Evolutionary conservation across 1,140 invertebrate species (phyloP).

Genomic region (Anoplophora glabripennis): DNA sequence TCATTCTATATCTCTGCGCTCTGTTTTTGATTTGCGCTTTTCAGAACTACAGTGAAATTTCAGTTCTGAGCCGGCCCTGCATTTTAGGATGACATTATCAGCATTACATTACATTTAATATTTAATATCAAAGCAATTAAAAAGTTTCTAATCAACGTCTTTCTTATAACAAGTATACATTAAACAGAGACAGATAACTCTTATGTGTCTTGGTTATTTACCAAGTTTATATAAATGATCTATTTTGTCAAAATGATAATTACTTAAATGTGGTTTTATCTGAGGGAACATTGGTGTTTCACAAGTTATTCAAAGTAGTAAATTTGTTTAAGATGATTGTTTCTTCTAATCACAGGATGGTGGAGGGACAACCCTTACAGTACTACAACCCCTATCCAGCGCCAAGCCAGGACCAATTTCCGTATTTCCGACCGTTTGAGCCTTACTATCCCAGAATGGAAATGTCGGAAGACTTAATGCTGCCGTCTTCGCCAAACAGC

Average conservation of each 20-base stretch:
- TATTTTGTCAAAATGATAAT: too few relatives aligned
- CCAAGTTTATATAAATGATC: too few relatives aligned
- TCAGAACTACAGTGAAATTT: too few relatives aligned
- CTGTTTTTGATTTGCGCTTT: too few relatives aligned
- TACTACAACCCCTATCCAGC: slow-evolving; percentile 30
- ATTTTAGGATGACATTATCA: too few relatives aligned
- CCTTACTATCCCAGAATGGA: slow-evolving; percentile 22
- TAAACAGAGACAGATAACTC: background rate
- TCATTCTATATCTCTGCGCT: too few relatives aligned
- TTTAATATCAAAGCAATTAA: too few relatives aligned
- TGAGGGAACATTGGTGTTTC: too few relatives aligned
- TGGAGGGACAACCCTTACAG: slow-evolving; percentile 43
- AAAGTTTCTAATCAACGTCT: too few relatives aligned
- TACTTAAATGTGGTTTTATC: too few relatives aligned
- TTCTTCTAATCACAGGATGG: slow-evolving; percentile 35
- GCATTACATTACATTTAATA: too few relatives aligned
- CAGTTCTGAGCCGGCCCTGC: too few relatives aligned
- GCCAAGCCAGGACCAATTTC: slow-evolving; percentile 6
- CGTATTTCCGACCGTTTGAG: slow-evolving; percentile 31
- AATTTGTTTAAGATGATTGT: background rate
- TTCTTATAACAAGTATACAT: background rate
- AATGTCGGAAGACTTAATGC: slow-evolving; percentile 34
- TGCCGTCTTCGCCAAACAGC: slow-evolving; percentile 40
- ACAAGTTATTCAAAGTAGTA: background rate
- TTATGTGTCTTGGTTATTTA: background rate